phyloP scores from a whole-genome alignment of 2,113 vertebrate species.

The Nannospalax galili region DNA sequence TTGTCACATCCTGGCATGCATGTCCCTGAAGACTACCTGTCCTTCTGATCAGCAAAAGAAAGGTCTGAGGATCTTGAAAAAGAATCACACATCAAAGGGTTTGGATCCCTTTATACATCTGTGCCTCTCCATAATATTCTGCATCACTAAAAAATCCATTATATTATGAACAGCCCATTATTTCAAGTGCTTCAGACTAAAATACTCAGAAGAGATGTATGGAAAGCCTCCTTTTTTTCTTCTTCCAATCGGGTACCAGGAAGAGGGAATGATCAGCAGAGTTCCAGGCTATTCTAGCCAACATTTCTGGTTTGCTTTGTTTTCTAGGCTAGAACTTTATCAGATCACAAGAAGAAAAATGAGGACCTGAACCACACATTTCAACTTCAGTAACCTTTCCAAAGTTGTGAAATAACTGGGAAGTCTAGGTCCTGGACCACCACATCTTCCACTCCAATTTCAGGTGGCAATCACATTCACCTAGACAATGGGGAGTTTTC shows the following conservation, averaged over 20 bases:
- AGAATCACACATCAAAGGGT: background rate
- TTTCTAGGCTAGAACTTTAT: background rate
- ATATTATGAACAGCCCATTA: background rate
- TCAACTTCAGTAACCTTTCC: background rate
- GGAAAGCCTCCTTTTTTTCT: background rate
- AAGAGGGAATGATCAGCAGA: background rate
- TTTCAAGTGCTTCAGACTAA: background rate
- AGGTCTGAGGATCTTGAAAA: background rate
- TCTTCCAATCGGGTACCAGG: background rate
- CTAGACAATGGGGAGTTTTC: background rate
- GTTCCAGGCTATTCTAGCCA: background rate
- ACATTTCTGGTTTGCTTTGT: background rate
- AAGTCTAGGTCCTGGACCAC: fast-evolving
- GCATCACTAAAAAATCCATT: background rate
- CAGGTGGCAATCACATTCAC: background rate
- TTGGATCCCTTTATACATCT: background rate
- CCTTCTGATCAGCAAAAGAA: background rate
- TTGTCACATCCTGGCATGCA: background rate
- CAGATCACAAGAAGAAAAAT: background rate
- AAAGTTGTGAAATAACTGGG: background rate
- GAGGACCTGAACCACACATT: background rate
- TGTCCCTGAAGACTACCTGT: background rate
- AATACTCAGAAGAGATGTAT: background rate
- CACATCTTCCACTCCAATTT: background rate
- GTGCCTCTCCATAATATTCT: background rate